phyloP scores from a whole-genome alignment of 2,888 invertebrate genomes.

The Glaucopsyche alexis region DNA sequence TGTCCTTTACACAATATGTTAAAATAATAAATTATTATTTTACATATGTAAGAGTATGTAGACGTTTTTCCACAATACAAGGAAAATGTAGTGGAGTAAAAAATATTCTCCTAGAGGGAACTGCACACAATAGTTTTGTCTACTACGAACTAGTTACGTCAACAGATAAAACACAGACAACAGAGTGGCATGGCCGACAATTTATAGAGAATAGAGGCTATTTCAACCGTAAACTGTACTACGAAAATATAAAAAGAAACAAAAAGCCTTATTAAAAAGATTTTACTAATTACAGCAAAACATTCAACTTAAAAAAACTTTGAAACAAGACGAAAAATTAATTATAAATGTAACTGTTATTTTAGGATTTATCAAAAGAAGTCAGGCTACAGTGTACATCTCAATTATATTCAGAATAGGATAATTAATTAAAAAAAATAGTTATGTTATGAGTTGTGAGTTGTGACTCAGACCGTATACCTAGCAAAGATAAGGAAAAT shows the following conservation, averaged over 20 bases:
- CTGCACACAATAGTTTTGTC: conserved; percentile 5
- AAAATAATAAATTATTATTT: background rate
- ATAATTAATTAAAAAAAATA: too few species aligned
- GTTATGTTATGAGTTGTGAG: too few species aligned
- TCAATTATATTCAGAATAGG: too few species aligned
- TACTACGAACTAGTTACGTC: background rate
- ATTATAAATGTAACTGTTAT: too few species aligned
- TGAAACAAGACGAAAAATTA: too few species aligned
- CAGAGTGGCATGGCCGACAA: background rate
- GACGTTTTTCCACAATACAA: background rate
- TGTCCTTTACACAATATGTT: too few species aligned
- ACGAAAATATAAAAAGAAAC: background rate
- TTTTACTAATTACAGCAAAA: background rate
- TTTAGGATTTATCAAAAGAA: too few species aligned
- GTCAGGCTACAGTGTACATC: too few species aligned
- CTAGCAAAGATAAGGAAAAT: too few species aligned
- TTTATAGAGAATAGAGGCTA: background rate
- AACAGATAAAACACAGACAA: conserved; percentile 5
- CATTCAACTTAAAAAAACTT: background rate
- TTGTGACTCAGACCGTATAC: too few species aligned
- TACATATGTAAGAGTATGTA: background rate
- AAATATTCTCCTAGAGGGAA: background rate
- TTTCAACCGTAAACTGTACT: background rate
- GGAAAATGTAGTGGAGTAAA: background rate
- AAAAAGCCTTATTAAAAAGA: background rate